Percentiles rank a stretch among this genome's conserved stretches.
Conservation (phyloP, 2,888 invertebrate species). For the Nemapogon koenigi region DNA sequence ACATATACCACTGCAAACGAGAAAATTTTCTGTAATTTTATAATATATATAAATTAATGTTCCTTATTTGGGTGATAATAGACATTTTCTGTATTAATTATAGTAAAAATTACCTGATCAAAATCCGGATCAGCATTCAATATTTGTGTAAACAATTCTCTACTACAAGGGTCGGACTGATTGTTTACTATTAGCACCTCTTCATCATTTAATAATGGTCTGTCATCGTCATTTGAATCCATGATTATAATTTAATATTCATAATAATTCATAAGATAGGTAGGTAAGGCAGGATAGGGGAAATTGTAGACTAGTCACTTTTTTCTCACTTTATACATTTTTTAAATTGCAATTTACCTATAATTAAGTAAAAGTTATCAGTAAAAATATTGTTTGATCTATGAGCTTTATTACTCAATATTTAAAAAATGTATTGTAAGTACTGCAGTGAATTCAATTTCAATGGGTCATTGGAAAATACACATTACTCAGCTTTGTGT, state of each 20-base stretch:
- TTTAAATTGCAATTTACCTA: no score
- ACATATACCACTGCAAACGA: no score
- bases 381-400: neutral
- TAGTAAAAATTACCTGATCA: conserved; percentile 55
- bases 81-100: no score
- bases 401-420: neutral
- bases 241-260: conserved; percentile 19
- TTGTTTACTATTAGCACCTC: conserved; percentile 20
- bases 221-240: conserved; percentile 43
- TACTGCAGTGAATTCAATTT: neutral
- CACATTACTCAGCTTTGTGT: no score
- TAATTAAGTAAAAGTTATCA: no score
- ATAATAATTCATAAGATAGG: neutral
- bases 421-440: neutral
- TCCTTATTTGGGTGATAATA: no score
- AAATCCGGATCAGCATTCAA: conserved; percentile 40
- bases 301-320: no score
- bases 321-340: neutral
- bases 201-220: conserved; percentile 37
- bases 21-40: no score
- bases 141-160: conserved; percentile 28
- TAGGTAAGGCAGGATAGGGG: no score
- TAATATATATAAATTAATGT: no score
- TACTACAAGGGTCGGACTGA: no score
- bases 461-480: no score